Percentiles rank a stretch among this genome's conserved stretches.
These are phyloP conservation scores for Latheticus oryzae DNA, from an alignment of 2,888 invertebrate species.

Conservation along the genomic window DNA sequence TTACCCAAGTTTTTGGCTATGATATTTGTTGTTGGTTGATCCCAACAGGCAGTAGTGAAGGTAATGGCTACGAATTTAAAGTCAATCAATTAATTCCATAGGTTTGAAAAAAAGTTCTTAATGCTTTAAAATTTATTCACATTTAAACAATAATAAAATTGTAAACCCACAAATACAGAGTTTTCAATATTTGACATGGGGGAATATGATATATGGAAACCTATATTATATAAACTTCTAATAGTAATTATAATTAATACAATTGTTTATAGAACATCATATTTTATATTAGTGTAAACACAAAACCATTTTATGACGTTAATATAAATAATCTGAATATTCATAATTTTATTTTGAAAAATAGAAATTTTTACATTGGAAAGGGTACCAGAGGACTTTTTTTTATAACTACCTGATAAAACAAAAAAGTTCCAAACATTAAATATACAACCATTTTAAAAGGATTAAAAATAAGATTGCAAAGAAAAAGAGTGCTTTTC, in stretches of 20 bases:
- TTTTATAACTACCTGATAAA: constrained; percentile 19
- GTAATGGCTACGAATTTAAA: constrained; percentile 49
- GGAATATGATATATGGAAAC: constrained; percentile 49
- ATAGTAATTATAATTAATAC: constrained; percentile 50
- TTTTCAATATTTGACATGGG: constrained; percentile 45
- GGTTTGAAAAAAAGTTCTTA: constrained; percentile 3
- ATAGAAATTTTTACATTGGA: constrained; percentile 31
- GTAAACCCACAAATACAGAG: constrained; percentile 50
- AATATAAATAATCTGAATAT: too few relatives aligned
- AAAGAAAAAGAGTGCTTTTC: too few relatives aligned
- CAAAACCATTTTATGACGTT: constrained; percentile 32
- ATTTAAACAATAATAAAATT: constrained; percentile 58
- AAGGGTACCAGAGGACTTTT: constrained; percentile 29
- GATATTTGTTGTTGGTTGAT: constrained; percentile 49
- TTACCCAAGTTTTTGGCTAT: constrained; percentile 50
- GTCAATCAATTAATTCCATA: constrained; percentile 27
- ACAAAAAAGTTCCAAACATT: constrained; percentile 31
- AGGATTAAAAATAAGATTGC: constrained; percentile 27
- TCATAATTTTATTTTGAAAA: constrained; percentile 28
- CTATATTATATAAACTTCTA: constrained; percentile 49
- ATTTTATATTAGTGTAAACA: constrained; percentile 29
- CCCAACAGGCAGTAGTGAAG: constrained; percentile 48
- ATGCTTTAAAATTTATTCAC: constrained; percentile 53
- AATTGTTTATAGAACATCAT: constrained; percentile 48
- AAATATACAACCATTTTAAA: constrained; percentile 35